A percentile compares a stretch with the other conserved stretches of the same genome.
Conservation (phyloP, 2,888 invertebrate genomes). For the Bombyx huttoni region DNA sequence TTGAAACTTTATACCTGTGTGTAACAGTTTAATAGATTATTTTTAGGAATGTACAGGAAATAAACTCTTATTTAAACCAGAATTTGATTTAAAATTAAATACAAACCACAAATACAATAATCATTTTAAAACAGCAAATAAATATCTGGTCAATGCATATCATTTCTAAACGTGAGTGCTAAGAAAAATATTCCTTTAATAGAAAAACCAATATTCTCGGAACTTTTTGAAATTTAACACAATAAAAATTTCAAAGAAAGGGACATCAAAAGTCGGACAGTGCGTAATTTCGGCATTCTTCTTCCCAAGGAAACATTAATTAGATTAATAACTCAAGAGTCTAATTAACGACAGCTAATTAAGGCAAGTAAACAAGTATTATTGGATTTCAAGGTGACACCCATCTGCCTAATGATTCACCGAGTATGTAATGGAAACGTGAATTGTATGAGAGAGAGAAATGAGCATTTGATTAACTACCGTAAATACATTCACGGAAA, state of each 20-base stretch:
- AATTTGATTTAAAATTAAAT: too few relatives aligned
- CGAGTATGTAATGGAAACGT: background rate
- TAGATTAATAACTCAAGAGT: background rate
- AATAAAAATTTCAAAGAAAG: background rate
- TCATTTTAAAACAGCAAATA: too few relatives aligned
- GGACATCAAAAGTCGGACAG: background rate
- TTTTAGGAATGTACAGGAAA: background rate
- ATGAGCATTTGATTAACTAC: background rate
- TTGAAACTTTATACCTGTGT: background rate
- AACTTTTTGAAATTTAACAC: too few relatives aligned
- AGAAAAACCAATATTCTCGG: too few relatives aligned
- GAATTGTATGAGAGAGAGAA: background rate
- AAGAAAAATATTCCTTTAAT: too few relatives aligned
- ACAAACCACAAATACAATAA: too few relatives aligned
- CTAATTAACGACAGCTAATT: background rate
- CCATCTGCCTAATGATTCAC: conserved; percentile 1
- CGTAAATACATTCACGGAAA: too few relatives aligned
- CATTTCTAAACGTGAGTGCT: too few relatives aligned
- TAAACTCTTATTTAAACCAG: too few relatives aligned
- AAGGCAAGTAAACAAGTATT: background rate
- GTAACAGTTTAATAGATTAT: background rate
- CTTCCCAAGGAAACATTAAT: background rate
- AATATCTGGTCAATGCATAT: too few relatives aligned
- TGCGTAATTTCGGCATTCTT: background rate
- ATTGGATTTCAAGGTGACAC: conserved; percentile 7